Evolutionary conservation across 2,888 invertebrate genomes (phyloP).

Genomic region (Toxonevra muliebris): DNA sequence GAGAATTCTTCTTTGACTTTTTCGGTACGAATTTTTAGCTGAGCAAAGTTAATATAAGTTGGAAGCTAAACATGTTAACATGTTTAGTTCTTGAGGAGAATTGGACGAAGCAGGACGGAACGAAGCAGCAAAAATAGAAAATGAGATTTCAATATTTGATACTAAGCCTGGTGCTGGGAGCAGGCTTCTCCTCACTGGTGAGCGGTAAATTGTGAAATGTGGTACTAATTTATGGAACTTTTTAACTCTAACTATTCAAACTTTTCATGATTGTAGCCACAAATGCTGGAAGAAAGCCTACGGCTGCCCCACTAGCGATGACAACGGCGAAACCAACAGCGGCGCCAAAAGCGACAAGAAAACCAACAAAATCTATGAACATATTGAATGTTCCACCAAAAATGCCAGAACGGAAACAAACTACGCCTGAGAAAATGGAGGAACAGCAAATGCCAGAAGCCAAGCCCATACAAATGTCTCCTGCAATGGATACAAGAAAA

Average conservation of each 20-base stretch:
- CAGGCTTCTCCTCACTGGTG: not conserved
- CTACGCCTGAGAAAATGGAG: not conserved
- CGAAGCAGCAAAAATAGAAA: not conserved
- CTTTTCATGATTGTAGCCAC: too few relatives aligned
- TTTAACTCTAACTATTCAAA: too few relatives aligned
- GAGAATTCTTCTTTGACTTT: too few relatives aligned
- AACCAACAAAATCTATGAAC: conserved; percentile 31
- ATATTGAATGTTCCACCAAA: conserved; percentile 14
- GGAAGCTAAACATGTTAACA: too few relatives aligned
- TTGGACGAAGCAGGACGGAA: too few relatives aligned
- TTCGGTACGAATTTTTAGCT: too few relatives aligned
- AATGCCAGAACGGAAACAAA: not conserved
- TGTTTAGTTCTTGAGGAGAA: too few relatives aligned
- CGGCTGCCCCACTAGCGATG: conserved; percentile 11
- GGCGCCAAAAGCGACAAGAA: conserved; percentile 34
- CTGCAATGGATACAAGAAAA: conserved; percentile 10
- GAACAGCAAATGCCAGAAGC: conserved; percentile 14
- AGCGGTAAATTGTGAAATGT: not conserved
- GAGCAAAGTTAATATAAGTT: too few relatives aligned
- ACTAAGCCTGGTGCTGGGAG: conserved; percentile 12
- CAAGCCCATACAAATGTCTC: conserved; percentile 19
- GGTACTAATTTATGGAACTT: not conserved
- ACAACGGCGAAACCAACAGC: conserved; percentile 44
- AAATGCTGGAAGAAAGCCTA: not conserved
- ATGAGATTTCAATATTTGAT: conserved; percentile 13